Percentiles rank a stretch among this genome's conserved stretches.
phyloP scores from a whole-genome alignment of 2,113 vertebrate species.

The Dasypus novemcinctus region DNA sequence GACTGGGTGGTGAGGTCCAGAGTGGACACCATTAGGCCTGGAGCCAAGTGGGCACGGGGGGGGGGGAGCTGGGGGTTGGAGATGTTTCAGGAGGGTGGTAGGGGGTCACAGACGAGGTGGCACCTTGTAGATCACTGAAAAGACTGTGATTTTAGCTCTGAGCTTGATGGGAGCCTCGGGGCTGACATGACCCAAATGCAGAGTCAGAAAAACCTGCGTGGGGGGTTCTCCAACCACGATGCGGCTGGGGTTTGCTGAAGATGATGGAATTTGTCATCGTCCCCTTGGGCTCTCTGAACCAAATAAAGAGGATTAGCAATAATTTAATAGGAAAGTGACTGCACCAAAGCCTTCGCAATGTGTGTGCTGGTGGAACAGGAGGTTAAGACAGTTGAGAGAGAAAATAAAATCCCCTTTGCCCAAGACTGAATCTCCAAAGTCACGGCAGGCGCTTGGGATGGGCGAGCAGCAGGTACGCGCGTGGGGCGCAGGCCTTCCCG shows the following conservation, averaged over 20 bases:
- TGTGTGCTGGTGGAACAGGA: not conserved
- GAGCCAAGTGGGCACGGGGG: not conserved
- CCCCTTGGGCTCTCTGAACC: not conserved
- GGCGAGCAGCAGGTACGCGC: not conserved
- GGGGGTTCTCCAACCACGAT: not conserved
- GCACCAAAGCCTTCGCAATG: rapidly evolving
- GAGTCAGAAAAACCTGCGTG: not conserved
- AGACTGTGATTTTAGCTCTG: not conserved
- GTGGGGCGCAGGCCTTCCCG: not conserved
- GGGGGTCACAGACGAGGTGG: not conserved
- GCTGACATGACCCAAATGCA: not conserved
- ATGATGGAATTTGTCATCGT: not conserved
- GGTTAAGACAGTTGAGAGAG: not conserved
- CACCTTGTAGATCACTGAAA: rapidly evolving
- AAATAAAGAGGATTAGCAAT: not conserved
- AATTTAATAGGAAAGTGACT: not conserved
- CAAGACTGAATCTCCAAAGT: not conserved
- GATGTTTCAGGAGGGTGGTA: not conserved
- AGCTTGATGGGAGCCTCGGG: not conserved
- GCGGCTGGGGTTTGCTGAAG: rapidly evolving
- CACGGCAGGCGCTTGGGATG: no score
- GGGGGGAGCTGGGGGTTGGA: rapidly evolving
- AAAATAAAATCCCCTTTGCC: not conserved
- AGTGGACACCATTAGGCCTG: not conserved
- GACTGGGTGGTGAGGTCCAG: not conserved